Evolutionary conservation across 1,140 invertebrate genomes (phyloP), one percentile per base, ranked within the genome.

Genomic region (Bombus cullumanus): DNA sequence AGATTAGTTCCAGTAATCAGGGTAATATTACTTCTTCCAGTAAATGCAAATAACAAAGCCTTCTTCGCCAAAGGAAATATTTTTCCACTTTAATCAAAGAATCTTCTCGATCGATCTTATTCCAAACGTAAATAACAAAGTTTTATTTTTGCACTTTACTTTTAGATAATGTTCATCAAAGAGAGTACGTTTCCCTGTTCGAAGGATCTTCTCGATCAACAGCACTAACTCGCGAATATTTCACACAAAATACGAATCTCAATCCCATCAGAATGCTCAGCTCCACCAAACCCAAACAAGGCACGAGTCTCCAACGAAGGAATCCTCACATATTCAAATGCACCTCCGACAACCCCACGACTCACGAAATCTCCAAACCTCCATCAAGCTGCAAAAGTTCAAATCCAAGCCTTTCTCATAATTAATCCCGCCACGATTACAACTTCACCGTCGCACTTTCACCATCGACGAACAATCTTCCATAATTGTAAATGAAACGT

Each of bases 401-500:
- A 59, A 59, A 59, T 59, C 59, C 28, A 53, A n/a, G 10, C 59
- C 10, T 41, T 15, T 13, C 25, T 72, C 34, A 41, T 25, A 22
- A 53, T 74, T 5, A 34, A 74, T 74, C 72, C 72, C 53, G 28
- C n/a, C 74, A 75, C 73, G 22, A 13, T 10, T 13, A 25, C 1
- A 72, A 72, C 69, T n/a, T 72, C 69, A 75, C 31, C 72, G 25
- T 34, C 4, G 3, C 72, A 74, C 74, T 75, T 34, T n/a, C 73
- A 57, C 41, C 31, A 25, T 12, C 18, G 31, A 34, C 1, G 25
- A 28, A 53, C 18, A 0, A 53, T 75, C 10, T 57, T 13, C 43
- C 31, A 57, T 53, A 25, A 25, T 15, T 57, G 12, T 8, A 53
- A 53, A 22, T n/a, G 47, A 53, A 53, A 53, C 2, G 5, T 53